These are phyloP conservation scores for Holothuria glaberrima DNA, from an alignment of 35 echinoderm and acorn worm genomes.

Conservation along the genomic window DNA sequence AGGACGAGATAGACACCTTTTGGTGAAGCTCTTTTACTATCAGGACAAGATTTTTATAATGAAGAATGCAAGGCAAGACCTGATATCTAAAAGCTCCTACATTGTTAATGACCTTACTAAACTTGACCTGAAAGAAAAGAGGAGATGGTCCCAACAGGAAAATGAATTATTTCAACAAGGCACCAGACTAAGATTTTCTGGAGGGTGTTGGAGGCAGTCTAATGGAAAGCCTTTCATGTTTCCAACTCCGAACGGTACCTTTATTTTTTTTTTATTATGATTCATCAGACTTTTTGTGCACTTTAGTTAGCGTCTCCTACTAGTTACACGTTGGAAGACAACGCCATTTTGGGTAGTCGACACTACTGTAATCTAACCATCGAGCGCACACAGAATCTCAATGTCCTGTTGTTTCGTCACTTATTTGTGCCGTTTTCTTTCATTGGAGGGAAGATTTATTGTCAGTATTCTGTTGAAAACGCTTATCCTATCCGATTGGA, in stretches of 20 bases:
- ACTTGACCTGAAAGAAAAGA: neutral
- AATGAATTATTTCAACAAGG: neutral
- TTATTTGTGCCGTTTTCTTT: neutral
- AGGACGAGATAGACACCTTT: no score
- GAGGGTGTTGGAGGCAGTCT: neutral
- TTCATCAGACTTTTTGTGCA: no score
- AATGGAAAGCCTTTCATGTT: neutral
- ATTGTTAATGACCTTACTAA: neutral
- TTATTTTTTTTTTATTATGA: no score
- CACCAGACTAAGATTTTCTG: neutral
- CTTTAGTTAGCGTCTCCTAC: no score
- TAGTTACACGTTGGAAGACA: no score
- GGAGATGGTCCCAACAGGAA: neutral
- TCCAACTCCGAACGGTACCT: neutral
- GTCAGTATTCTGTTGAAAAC: neutral
- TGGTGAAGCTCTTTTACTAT: no score
- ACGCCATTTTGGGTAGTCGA: no score
- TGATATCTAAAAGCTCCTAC: no score
- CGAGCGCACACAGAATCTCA: neutral
- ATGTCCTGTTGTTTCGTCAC: neutral
- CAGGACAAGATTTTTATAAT: no score
- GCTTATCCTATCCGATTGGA: conserved; percentile 4
- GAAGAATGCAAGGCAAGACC: no score
- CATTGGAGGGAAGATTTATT: neutral
- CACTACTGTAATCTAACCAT: no score